Evolutionary conservation across 2,888 invertebrate species (phyloP), one percentile per base, ranked within the genome.

Genomic region (Agrochola lychnidis): DNA sequence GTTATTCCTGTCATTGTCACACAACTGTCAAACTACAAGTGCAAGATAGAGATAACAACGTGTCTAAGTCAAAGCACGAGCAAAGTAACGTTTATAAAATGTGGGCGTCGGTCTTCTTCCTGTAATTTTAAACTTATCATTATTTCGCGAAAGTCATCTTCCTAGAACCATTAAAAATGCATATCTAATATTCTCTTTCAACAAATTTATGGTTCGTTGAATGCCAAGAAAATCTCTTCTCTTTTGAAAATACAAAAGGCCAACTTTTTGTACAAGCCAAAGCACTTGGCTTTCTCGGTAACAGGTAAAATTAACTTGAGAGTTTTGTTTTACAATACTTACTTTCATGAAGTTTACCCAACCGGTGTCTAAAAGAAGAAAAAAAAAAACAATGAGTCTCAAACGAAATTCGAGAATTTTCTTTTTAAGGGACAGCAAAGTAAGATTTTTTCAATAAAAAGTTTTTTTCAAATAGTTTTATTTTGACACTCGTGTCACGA

Each of bases 241-340:
- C 68, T 67, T 79, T 73, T 57, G 69, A 70, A 75, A 81, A 75
- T 48, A 76, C 45, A 66, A 75, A 77, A 76, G 57, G 69, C 12
- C 45, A 87, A 84, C 64, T 84, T 84, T 81, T 81, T 72, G n/a
- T 72, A 76, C 79, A 80, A 82, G 79, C 63, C 70, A 74, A 82
- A 74, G 76, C 84, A 82, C 86, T 87, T 78, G 42, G 62, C 30
- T 42, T 61, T 57, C 66, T 67, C 61, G 25, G 57, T 75, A 76
- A 73, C 74, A 84, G 82, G 84, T 84, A 66, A 75, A 84, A 86
- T 79, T 77, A 68, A 82, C 69, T 77, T 62, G 0, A 45, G 61
- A 74, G n/a, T 76, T 87, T 81, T 69, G 67, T 76, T 79, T 73
- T 30, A 74, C 64, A 82, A 78, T 75, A 75, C 42, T 40, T 73